These are phyloP conservation scores for Acanthurus tractus DNA, from an alignment of 2,797 vertebrate genomes.

Conservation along the genomic window DNA sequence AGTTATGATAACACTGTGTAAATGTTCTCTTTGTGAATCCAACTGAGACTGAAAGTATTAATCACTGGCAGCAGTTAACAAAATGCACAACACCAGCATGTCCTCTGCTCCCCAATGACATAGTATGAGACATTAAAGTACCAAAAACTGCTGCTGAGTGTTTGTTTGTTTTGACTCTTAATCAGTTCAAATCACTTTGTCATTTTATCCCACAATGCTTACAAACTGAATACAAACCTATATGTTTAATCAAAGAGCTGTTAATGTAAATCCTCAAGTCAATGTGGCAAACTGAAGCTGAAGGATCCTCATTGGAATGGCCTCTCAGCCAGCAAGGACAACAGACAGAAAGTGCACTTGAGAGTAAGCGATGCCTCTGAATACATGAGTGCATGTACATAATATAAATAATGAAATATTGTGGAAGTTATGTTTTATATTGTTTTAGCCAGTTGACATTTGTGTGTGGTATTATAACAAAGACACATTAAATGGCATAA, in stretches of 20 bases:
- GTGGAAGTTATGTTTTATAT: constrained; percentile 87
- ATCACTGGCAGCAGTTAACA: background rate
- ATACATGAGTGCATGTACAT: constrained; percentile 79
- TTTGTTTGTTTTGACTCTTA: background rate
- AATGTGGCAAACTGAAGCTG: constrained; percentile 38
- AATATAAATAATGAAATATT: constrained; percentile 84
- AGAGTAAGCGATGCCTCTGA: constrained; percentile 66
- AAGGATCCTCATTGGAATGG: constrained; percentile 66
- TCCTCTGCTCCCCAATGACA: constrained; percentile 26
- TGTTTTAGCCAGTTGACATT: constrained; percentile 85
- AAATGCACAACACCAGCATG: constrained; percentile 18
- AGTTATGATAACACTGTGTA: background rate
- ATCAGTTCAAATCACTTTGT: background rate
- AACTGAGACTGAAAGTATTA: constrained; percentile 15
- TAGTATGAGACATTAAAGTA: background rate
- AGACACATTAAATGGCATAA: constrained; percentile 79
- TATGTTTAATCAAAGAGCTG: constrained; percentile 16
- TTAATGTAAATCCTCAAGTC: constrained; percentile 12
- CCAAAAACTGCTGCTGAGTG: too few relatives aligned
- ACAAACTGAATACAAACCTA: background rate
- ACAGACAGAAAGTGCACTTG: constrained; percentile 65
- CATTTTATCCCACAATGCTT: constrained; percentile 19
- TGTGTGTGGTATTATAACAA: constrained; percentile 82
- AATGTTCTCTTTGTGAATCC: constrained; percentile 36
- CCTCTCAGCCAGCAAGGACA: constrained; percentile 58